A percentile compares a stretch with the other conserved stretches of the same genome.
These are phyloP conservation scores for Tarsius wallacei DNA, from an alignment of 2,797 vertebrate genomes.

Conservation along the genomic window DNA sequence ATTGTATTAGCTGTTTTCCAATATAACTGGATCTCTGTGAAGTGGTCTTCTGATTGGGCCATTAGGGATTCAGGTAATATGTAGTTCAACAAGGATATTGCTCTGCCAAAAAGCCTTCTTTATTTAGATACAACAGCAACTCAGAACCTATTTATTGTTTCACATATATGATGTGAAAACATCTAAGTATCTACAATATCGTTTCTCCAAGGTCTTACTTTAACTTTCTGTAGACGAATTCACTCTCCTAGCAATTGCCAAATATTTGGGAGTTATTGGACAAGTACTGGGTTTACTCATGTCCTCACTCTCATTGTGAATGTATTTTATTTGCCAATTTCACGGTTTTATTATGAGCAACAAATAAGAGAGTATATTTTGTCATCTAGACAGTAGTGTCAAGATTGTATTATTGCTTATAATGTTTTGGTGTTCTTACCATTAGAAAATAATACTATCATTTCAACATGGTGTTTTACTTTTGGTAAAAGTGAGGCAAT, in stretches of 20 bases:
- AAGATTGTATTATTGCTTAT: slow-evolving; percentile 31
- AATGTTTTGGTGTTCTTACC: slow-evolving; percentile 27
- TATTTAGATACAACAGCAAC: neutral
- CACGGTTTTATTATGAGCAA: slow-evolving; percentile 15
- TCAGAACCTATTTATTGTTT: slow-evolving; percentile 22
- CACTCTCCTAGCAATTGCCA: neutral
- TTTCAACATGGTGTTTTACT: slow-evolving; percentile 22
- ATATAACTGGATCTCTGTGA: neutral
- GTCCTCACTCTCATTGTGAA: slow-evolving; percentile 30
- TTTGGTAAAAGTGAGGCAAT: slow-evolving; percentile 38
- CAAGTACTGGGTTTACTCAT: neutral
- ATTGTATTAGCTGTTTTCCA: neutral
- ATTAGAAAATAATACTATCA: neutral
- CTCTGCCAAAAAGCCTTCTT: neutral
- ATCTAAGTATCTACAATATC: neutral
- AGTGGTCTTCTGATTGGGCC: neutral
- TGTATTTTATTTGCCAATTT: neutral
- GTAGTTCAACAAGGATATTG: slow-evolving; percentile 3
- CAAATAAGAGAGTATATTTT: slow-evolving; percentile 19
- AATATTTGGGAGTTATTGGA: slow-evolving; percentile 39
- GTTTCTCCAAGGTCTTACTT: slow-evolving; percentile 55
- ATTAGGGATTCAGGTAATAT: neutral
- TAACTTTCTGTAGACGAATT: neutral
- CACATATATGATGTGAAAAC: neutral
- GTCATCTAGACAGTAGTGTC: neutral